Evolutionary conservation across 2,888 invertebrate genomes (phyloP).

Genomic region (Calameuta pallipes): DNA sequence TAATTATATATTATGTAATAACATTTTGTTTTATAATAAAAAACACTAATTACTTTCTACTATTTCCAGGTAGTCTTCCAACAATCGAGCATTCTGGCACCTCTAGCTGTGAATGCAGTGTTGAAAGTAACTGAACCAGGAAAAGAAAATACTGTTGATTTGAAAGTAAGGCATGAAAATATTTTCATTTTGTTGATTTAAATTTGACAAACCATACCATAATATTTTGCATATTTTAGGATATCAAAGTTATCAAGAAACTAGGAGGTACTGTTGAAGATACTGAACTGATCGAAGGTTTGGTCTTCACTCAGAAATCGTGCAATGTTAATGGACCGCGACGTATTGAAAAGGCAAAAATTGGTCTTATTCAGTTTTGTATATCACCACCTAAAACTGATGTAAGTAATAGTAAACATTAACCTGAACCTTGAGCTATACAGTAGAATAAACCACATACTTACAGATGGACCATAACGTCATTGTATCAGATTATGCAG

Average conservation of each 20-base stretch:
- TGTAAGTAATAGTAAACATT: conserved; percentile 68
- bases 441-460: conserved; percentile 4
- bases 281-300: conserved; percentile 94
- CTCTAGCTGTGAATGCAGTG: conserved; percentile 97
- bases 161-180: conserved; percentile 69
- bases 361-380: conserved; percentile 99
- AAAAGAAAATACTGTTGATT: conserved; percentile 83
- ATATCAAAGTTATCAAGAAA: conserved; percentile 97
- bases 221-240: conserved; percentile 61
- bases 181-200: conserved; percentile 8
- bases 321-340: conserved; percentile 92
- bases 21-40: conserved; percentile 8
- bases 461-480: conserved; percentile 93
- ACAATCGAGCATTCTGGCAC: conserved; percentile 94
- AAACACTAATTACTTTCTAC: conserved; percentile 13
- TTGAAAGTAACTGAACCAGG: conserved; percentile 83
- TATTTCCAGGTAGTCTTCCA: conserved; percentile 88
- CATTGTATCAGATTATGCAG: conserved; percentile 98
- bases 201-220: conserved; percentile 6
- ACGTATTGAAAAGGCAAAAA: conserved; percentile 96
- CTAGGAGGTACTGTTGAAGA: conserved; percentile 98
- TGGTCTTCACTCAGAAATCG: conserved; percentile 91
- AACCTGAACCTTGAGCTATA: conserved; percentile 8
- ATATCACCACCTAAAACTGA: conserved; percentile 99
- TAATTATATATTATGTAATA: conserved; percentile 39